A percentile compares a stretch with the other conserved stretches of the same genome.
Evolutionary conservation across 2,888 invertebrate genomes (phyloP).

Genomic region (Phoronis australis): DNA sequence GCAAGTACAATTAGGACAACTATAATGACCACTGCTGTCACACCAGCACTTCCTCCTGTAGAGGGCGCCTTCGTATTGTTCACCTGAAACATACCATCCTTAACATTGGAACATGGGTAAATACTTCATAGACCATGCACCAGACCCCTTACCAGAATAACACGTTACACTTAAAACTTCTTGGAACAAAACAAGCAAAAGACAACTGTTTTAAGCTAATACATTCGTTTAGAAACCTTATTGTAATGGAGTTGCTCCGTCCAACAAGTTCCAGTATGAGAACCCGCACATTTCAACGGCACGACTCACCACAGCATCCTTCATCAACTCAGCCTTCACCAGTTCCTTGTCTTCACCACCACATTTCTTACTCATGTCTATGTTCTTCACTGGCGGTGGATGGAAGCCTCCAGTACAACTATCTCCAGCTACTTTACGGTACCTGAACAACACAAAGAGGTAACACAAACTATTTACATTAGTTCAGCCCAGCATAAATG

Average conservation of each 20-base stretch:
- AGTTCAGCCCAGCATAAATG: neutral
- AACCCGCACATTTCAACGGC: too few relatives aligned
- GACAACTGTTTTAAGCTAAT: too few relatives aligned
- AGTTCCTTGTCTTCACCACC: neutral
- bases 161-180: too few relatives aligned
- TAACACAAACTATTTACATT: neutral
- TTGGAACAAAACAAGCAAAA: too few relatives aligned
- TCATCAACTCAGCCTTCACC: too few relatives aligned
- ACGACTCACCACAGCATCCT: too few relatives aligned
- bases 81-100: neutral
- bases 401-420: slow-evolving; percentile 17
- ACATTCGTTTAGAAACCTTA: too few relatives aligned
- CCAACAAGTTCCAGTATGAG: too few relatives aligned
- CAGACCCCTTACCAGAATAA: too few relatives aligned
- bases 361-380: neutral
- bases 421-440: slow-evolving; percentile 29
- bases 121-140: too few relatives aligned
- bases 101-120: neutral
- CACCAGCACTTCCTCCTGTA: slow-evolving; percentile 3
- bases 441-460: slow-evolving; percentile 11
- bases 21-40: slow-evolving; percentile 19
- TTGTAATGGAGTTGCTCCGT: too few relatives aligned
- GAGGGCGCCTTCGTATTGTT: neutral
- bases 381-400: neutral
- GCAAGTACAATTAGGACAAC: slow-evolving; percentile 21